Conservation (phyloP, 2,888 invertebrate genomes). For the Aphidoletes aphidimyza region DNA sequence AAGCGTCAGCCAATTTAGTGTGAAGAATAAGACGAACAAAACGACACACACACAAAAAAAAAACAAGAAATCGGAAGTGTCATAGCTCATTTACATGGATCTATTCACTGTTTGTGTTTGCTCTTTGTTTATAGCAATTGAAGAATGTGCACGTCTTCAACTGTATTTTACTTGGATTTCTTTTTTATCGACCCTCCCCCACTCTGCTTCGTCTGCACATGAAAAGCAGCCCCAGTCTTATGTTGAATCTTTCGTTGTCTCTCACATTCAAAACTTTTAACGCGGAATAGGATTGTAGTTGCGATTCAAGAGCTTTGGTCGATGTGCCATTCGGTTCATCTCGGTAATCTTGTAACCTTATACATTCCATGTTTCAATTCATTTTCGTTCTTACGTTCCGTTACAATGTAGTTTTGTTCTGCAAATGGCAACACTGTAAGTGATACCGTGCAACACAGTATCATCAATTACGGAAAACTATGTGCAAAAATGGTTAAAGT, state of each 20-base stretch:
- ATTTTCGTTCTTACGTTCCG: not conserved
- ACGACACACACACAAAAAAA: not conserved
- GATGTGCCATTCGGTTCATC: not conserved
- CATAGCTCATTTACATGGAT: constrained; percentile 14
- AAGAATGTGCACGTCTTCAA: not conserved
- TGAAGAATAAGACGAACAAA: not conserved
- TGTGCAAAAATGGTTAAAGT: constrained; percentile 25
- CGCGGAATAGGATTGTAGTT: not conserved
- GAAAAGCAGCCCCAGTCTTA: too few relatives aligned
- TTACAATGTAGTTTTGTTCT: not conserved
- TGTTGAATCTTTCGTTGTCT: not conserved
- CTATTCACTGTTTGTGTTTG: not conserved
- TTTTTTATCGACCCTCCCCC: not conserved
- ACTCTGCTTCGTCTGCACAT: not conserved
- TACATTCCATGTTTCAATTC: not conserved
- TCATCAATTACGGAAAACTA: not conserved
- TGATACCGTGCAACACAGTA: not conserved
- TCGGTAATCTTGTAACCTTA: not conserved
- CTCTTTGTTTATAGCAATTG: not conserved
- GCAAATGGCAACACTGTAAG: not conserved
- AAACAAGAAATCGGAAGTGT: not conserved
- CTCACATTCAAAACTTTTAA: not conserved
- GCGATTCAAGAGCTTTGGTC: not conserved
- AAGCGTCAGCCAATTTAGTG: constrained; percentile 17
- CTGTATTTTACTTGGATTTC: not conserved